Percentiles rank a stretch among this genome's conserved stretches.
Conservation (phyloP, 2,888 invertebrate species). For the Nomada flava region DNA sequence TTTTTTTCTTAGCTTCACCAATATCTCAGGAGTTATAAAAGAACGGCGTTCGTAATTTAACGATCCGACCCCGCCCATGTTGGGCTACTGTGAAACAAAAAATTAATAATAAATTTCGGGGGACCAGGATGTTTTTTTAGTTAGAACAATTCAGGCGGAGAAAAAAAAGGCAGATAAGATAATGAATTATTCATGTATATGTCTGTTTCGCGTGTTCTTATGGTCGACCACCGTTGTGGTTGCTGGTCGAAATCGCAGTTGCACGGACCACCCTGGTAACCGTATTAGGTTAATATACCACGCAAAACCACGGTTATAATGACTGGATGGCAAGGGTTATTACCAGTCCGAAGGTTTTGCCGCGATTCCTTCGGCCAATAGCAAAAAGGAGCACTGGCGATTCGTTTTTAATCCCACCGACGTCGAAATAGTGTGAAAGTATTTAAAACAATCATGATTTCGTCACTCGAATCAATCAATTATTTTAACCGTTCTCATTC, state of each 20-base stretch:
- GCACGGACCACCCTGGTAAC: conserved; percentile 76
- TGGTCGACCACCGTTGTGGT: conserved; percentile 33
- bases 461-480: conserved; percentile 23
- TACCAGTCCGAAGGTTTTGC: conserved; percentile 69
- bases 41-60: neutral
- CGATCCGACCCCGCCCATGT: conserved; percentile 8
- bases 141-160: neutral
- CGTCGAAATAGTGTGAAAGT: too few species aligned
- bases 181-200: conserved; percentile 44
- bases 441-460: conserved; percentile 10
- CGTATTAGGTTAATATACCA: conserved; percentile 75
- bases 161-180: conserved; percentile 5
- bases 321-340: conserved; percentile 71
- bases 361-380: conserved; percentile 63
- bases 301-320: conserved; percentile 69
- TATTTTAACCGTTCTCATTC: conserved; percentile 7
- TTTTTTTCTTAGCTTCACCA: too few species aligned
- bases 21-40: neutral
- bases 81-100: conserved; percentile 9
- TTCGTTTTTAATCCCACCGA: conserved; percentile 19
- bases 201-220: conserved; percentile 29
- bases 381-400: conserved; percentile 33
- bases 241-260: conserved; percentile 41
- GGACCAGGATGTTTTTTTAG: neutral
- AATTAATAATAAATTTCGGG: conserved; percentile 15